These are phyloP conservation scores for Rotaria magnacalcarata DNA, from an alignment of 2,888 invertebrate genomes.

Conservation along the genomic window DNA sequence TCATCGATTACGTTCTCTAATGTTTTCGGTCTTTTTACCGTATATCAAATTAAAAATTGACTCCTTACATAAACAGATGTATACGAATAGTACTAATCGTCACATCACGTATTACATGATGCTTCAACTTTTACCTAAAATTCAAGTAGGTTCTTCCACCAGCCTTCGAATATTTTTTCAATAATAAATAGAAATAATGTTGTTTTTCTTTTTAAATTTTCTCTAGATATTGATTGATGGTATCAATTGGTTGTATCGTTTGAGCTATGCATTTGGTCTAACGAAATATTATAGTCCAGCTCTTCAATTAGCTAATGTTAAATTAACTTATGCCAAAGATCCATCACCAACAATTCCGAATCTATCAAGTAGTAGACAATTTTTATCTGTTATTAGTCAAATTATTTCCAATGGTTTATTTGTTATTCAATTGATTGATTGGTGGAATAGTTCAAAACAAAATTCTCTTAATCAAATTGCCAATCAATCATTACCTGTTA, in stretches of 20 bases:
- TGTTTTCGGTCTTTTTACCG: background rate
- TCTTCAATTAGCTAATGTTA: background rate
- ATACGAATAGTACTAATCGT: background rate
- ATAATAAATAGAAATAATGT: background rate
- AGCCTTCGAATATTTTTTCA: background rate
- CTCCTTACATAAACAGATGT: background rate
- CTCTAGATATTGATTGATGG: background rate
- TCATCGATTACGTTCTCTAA: constrained; percentile 7
- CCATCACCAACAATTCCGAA: background rate
- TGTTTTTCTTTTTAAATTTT: background rate
- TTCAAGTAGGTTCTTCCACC: background rate
- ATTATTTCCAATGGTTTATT: constrained; percentile 11
- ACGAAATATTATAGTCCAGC: constrained; percentile 32
- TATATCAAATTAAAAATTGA: constrained; percentile 9
- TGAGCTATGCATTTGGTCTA: background rate
- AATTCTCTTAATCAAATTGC: background rate
- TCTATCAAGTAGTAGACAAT: background rate
- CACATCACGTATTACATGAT: background rate
- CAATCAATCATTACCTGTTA: background rate
- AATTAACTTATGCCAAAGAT: background rate
- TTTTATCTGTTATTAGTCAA: background rate
- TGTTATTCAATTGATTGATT: constrained; percentile 16
- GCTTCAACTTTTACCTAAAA: background rate
- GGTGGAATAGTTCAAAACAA: background rate
- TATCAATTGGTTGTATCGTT: background rate